Evolutionary conservation across 2,888 invertebrate genomes (phyloP), one percentile per base, ranked within the genome.

Genomic region (Taenaris catops): DNA sequence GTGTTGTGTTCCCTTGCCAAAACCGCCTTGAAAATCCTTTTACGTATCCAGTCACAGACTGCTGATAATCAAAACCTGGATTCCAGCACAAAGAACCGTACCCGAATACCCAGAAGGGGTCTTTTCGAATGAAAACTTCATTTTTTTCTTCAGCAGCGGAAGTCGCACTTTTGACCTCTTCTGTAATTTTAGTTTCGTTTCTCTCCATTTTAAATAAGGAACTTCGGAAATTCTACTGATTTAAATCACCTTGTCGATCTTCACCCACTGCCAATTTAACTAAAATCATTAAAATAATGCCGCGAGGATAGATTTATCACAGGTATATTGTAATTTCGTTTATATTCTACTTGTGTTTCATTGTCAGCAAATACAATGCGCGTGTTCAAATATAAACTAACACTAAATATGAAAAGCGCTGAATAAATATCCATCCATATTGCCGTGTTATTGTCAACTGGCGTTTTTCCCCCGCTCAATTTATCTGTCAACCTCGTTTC

Each of bases 71-170:
- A 69, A 98, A 98, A 31, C 98, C 97, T 0, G 96, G 96, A 75
- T 95, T 91, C 98, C 98, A 98, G 76, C 97, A 95, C 27, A 98
- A 76, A 0, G 97, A 97, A 2, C 98, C 98, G 59, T 98, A 98
- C 0, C 97, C 98, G 64, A 98, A 98, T 11, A 98, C 91, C 97
- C 97, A 98, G 63, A 94, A 69, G 8, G 88, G 83, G 38, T 88
- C 87, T 27, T 70, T 83, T 48, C 75, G 67, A 28, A 44, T 55
- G 18, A 51, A 63, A 31, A 69, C 68, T 27, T 58, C 56, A 12
- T 40, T 44, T 17, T 38, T 42, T 36, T 49, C 45, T 27, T 52
- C 48, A 11, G 10, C 19, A 26, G 31, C 33, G 5, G 19, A 37
- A 36, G 24, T 36, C 18, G 10, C 27, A 7, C 32, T 29, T 11